phyloP scores from a whole-genome alignment of 2,797 vertebrate genomes.

The Hafferia zeledoni region DNA sequence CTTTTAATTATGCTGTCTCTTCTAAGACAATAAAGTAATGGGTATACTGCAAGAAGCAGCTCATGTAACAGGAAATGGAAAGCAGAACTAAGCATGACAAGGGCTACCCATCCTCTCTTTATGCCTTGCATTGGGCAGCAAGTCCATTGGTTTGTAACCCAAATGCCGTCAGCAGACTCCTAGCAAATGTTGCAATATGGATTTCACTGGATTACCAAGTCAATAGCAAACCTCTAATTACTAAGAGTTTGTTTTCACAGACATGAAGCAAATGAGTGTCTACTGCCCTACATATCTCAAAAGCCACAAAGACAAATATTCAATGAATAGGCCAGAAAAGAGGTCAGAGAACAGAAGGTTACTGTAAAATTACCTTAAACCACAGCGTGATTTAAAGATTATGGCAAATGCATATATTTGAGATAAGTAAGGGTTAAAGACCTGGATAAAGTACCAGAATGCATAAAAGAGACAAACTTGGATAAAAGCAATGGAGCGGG shows the following conservation, averaged over 20 bases:
- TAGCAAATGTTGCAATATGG: constrained; percentile 10
- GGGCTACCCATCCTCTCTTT: neutral
- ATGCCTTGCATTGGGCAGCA: neutral
- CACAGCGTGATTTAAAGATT: neutral
- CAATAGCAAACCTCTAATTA: constrained; percentile 47
- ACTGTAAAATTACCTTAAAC: neutral
- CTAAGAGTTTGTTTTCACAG: constrained; percentile 27
- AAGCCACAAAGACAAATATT: constrained; percentile 18
- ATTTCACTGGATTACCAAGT: constrained; percentile 10
- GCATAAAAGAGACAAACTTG: neutral
- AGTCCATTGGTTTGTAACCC: neutral
- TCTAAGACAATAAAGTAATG: neutral
- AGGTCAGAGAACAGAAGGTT: constrained; percentile 2
- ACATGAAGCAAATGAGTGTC: neutral
- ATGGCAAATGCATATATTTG: neutral
- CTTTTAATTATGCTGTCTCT: neutral
- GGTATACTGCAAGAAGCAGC: neutral
- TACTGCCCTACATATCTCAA: constrained; percentile 24
- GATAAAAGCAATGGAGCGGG: neutral
- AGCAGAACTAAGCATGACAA: neutral
- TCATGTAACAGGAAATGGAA: neutral
- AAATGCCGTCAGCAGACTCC: neutral
- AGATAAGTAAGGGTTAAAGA: neutral
- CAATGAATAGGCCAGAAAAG: neutral
- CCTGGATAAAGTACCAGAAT: neutral